Evolutionary conservation across 2,888 invertebrate species (phyloP).

Genomic region (Steinernema hermaphroditum): DNA sequence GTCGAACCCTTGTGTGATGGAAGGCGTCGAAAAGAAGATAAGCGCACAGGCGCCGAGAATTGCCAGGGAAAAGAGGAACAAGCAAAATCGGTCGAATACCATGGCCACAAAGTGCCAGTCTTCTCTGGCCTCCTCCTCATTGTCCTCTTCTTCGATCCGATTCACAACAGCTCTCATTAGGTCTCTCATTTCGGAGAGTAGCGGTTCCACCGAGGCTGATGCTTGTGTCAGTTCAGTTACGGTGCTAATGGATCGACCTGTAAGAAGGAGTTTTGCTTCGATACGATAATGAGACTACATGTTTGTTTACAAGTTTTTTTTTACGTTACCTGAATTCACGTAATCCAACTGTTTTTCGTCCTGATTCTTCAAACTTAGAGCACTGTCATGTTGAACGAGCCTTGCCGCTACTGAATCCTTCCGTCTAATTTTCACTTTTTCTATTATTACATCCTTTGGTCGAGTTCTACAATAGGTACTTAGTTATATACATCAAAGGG

Average conservation of each 20-base stretch:
- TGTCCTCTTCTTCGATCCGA: slow-evolving; percentile 60
- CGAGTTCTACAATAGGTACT: background rate
- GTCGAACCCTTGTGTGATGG: background rate
- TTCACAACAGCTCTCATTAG: slow-evolving; percentile 37
- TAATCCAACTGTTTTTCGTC: background rate
- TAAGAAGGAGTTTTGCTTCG: background rate
- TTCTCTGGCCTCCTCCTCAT: slow-evolving; percentile 59
- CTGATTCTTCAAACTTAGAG: background rate
- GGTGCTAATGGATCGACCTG: background rate
- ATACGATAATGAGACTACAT: background rate
- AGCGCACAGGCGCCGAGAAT: slow-evolving; percentile 12
- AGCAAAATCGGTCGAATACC: slow-evolving; percentile 63
- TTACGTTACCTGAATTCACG: background rate
- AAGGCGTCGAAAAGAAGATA: slow-evolving; percentile 9
- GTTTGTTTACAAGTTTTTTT: background rate
- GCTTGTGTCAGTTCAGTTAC: slow-evolving; percentile 14
- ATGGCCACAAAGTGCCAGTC: slow-evolving; percentile 65
- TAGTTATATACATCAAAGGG: too few species aligned
- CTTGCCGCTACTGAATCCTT: slow-evolving; percentile 28
- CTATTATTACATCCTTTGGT: background rate
- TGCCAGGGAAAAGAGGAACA: slow-evolving; percentile 52
- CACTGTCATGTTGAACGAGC: slow-evolving; percentile 5
- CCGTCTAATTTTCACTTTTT: background rate
- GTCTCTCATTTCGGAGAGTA: slow-evolving; percentile 47
- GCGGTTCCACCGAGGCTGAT: slow-evolving; percentile 18